Evolutionary conservation across 92 coral and sea anemone species (phyloP).

Genomic region (Phenganax stokvisi): DNA sequence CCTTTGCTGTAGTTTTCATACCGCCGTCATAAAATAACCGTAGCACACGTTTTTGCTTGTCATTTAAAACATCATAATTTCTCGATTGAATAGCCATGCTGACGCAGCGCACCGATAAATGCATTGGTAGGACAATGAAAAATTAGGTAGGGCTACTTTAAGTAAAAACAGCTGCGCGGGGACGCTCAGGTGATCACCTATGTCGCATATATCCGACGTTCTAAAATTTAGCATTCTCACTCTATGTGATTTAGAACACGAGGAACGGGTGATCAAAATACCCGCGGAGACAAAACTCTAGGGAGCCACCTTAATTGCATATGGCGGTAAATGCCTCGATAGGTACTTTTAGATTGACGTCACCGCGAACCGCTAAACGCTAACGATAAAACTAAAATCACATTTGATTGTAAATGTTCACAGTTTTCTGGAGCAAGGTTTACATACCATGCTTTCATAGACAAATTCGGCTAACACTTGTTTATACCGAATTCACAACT

Average conservation of each 20-base stretch:
- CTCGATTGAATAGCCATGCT: background rate
- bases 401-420: too few relatives aligned
- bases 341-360: too few relatives aligned
- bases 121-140: background rate
- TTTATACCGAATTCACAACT: too few relatives aligned
- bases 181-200: background rate
- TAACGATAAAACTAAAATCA: too few relatives aligned
- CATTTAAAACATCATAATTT: conserved; percentile 3
- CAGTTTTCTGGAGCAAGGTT: too few relatives aligned
- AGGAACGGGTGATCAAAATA: conserved; percentile 17
- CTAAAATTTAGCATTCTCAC: conserved; percentile 25
- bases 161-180: background rate
- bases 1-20: conserved; percentile 5
- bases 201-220: background rate
- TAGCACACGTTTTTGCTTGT: background rate
- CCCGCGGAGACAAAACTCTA: too few relatives aligned
- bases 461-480: too few relatives aligned
- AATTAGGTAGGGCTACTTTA: background rate
- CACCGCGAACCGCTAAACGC: too few relatives aligned
- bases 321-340: too few relatives aligned
- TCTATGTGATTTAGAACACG: conserved; percentile 29
- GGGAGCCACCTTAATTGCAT: too few relatives aligned
- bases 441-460: too few relatives aligned
- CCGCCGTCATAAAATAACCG: conserved; percentile 8
- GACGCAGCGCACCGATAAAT: background rate